phyloP scores from a whole-genome alignment of 2,797 vertebrate genomes.

The Trematomus bernacchii region DNA sequence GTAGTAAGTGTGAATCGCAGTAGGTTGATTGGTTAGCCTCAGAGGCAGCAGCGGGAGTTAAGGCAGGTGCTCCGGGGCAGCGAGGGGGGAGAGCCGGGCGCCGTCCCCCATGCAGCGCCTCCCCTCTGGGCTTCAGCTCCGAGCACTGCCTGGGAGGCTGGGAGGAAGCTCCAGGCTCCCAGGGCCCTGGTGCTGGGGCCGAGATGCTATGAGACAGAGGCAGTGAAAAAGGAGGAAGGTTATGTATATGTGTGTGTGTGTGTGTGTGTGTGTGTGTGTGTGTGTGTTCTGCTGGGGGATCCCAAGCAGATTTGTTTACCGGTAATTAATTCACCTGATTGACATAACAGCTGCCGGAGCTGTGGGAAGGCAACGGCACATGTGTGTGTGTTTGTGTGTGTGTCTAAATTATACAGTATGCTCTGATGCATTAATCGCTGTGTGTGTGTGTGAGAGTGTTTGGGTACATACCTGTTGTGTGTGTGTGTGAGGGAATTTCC shows the following conservation, averaged over 20 bases:
- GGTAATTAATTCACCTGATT: slow-evolving; percentile 89
- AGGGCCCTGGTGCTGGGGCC: slow-evolving; percentile 45
- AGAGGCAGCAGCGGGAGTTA: slow-evolving; percentile 59
- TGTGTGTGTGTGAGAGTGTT: slow-evolving; percentile 22
- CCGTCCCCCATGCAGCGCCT: slow-evolving; percentile 49
- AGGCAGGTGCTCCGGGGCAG: slow-evolving; percentile 64
- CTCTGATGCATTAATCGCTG: slow-evolving; percentile 25
- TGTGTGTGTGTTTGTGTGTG: slow-evolving; percentile 9
- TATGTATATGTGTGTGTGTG: slow-evolving; percentile 49
- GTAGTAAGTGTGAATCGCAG: slow-evolving; percentile 46
- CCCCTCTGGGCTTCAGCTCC: slow-evolving; percentile 68
- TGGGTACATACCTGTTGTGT: slow-evolving; percentile 43
- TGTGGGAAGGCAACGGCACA: slow-evolving; percentile 66
- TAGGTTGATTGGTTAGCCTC: slow-evolving; percentile 66
- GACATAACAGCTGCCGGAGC: slow-evolving; percentile 84
- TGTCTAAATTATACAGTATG: slow-evolving; percentile 26
- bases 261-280: slow-evolving; percentile 57
- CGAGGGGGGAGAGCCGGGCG: slow-evolving; percentile 35
- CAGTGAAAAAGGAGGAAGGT: slow-evolving; percentile 27
- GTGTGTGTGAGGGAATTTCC: slow-evolving; percentile 55
- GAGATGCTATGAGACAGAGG: slow-evolving; percentile 57
- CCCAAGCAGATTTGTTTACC: slow-evolving; percentile 86
- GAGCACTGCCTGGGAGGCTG: slow-evolving; percentile 60
- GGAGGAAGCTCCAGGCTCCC: slow-evolving; percentile 60
- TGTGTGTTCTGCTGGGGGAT: slow-evolving; percentile 73